Percentiles rank a stretch among this genome's conserved stretches.
Conservation (phyloP, 2,113 vertebrate species). For the Ariopsis seemanni region DNA sequence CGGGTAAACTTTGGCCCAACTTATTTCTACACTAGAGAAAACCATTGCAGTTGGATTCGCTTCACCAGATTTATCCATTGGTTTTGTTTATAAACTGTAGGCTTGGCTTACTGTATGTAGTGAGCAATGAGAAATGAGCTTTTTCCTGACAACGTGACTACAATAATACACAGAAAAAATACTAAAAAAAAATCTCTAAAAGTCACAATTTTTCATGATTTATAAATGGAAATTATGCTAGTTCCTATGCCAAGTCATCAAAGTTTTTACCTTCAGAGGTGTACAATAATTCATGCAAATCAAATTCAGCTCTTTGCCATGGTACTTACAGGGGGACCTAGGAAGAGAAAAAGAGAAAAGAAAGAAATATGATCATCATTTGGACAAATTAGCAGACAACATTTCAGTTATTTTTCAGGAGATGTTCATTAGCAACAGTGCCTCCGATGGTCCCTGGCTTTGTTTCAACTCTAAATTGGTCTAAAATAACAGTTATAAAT, state of each 20-base stretch:
- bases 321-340: slow-evolving; percentile 98
- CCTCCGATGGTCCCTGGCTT: not conserved
- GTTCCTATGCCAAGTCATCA: not conserved
- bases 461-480: slow-evolving; percentile 24
- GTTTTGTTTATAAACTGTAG: slow-evolving; percentile 9
- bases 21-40: slow-evolving; percentile 46
- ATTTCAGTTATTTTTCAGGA: slow-evolving; percentile 30
- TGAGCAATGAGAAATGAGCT: slow-evolving; percentile 10
- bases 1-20: slow-evolving; percentile 52
- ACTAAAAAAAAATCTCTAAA: not conserved
- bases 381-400: slow-evolving; percentile 18
- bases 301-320: slow-evolving; percentile 58
- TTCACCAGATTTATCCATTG: slow-evolving; percentile 5
- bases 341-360: slow-evolving; percentile 41
- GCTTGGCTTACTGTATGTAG: not conserved
- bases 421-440: not conserved
- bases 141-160: not conserved
- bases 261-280: slow-evolving; percentile 45
- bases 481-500: slow-evolving; percentile 27
- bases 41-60: slow-evolving; percentile 11
- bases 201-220: not conserved
- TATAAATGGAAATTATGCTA: not conserved
- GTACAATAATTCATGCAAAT: slow-evolving; percentile 60
- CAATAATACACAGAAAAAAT: not conserved
- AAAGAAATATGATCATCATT: slow-evolving; percentile 24